Conservation (phyloP, 2,888 invertebrate species). For the Unio pictorum region DNA sequence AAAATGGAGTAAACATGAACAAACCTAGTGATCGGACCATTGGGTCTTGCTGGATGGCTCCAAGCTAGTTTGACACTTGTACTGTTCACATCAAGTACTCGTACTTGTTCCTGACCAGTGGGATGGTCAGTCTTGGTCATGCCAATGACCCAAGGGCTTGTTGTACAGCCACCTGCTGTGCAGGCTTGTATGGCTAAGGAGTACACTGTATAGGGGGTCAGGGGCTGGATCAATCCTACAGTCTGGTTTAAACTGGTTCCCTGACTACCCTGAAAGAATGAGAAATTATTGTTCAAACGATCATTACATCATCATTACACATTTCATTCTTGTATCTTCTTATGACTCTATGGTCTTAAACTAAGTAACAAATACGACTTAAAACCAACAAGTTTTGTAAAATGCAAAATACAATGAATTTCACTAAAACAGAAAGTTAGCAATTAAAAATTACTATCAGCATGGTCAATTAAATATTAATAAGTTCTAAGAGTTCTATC, state of each 20-base stretch:
- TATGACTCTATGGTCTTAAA: too few relatives aligned
- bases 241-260: conserved; percentile 43
- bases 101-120: conserved; percentile 48
- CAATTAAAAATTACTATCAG: too few relatives aligned
- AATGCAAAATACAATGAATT: too few relatives aligned
- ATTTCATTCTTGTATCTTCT: too few relatives aligned
- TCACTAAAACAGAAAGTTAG: too few relatives aligned
- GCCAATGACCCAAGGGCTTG: conserved; percentile 41
- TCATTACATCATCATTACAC: too few relatives aligned
- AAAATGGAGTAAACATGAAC: conserved; percentile 3
- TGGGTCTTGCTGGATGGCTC: conserved; percentile 52
- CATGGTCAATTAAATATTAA: too few relatives aligned
- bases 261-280: conserved; percentile 36
- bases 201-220: conserved; percentile 55
- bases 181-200: conserved; percentile 53
- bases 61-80: conserved; percentile 52
- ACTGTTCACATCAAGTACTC: conserved; percentile 38
- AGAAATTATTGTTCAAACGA: not conserved
- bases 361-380: too few relatives aligned
- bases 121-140: conserved; percentile 55
- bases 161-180: conserved; percentile 60
- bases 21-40: conserved; percentile 59
- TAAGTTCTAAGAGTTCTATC: too few relatives aligned
- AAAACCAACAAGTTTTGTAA: too few relatives aligned
- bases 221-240: conserved; percentile 39